These are phyloP conservation scores for Cossypha polioptera DNA, from an alignment of 2,797 vertebrate genomes.

Conservation along the genomic window DNA sequence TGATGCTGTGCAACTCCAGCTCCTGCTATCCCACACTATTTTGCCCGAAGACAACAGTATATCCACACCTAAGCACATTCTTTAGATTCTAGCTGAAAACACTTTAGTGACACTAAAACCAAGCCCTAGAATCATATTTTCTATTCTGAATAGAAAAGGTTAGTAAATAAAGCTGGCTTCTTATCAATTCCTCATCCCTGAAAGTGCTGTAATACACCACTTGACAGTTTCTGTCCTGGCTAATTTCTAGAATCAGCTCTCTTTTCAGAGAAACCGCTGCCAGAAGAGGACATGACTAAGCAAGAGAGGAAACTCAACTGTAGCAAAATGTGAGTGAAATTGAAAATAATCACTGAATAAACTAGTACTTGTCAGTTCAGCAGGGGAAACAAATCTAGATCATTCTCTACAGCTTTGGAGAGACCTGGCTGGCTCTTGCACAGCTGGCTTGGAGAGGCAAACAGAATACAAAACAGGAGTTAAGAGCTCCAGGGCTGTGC, in stretches of 20 bases:
- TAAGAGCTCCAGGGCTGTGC: not conserved
- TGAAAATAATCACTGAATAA: constrained; percentile 38
- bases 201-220: not conserved
- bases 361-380: not conserved
- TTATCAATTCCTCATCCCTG: not conserved
- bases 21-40: not conserved
- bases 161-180: not conserved
- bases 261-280: constrained; percentile 39
- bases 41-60: not conserved
- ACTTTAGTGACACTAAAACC: not conserved
- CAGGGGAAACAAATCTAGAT: not conserved
- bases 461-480: not conserved
- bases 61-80: not conserved
- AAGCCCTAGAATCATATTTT: not conserved
- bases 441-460: not conserved
- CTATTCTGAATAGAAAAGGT: not conserved
- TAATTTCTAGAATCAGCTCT: constrained; percentile 33
- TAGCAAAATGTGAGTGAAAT: not conserved
- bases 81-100: not conserved
- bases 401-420: constrained; percentile 17
- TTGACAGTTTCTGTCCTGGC: not conserved
- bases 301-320: constrained; percentile 27
- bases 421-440: not conserved
- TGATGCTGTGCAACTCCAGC: not conserved
- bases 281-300: constrained; percentile 58